Conservation (phyloP, 2,888 invertebrate species). For the Beris morrisii region DNA sequence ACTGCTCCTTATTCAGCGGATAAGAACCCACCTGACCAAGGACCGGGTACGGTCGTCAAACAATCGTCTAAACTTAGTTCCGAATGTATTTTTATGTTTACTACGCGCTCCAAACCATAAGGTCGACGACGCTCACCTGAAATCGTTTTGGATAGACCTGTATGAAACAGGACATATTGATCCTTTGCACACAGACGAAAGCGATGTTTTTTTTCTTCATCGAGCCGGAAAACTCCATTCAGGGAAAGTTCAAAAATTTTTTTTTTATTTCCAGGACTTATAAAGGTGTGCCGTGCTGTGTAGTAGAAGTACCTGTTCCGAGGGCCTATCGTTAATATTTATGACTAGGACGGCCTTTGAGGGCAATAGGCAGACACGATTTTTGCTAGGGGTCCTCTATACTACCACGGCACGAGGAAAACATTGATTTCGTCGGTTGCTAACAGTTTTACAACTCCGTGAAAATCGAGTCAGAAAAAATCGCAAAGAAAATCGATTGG, state of each 20-base stretch:
- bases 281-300: neutral
- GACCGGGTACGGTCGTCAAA: neutral
- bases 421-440: too few species aligned
- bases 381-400: too few species aligned
- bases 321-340: too few species aligned
- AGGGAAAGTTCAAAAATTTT: neutral
- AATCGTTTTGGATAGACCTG: neutral
- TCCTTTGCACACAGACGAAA: neutral
- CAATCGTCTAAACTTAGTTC: slow-evolving; percentile 7
- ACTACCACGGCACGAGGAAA: too few species aligned
- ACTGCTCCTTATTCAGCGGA: neutral
- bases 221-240: too few species aligned
- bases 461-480: too few species aligned
- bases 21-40: neutral
- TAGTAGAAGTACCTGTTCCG: too few species aligned
- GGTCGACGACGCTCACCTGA: slow-evolving; percentile 7
- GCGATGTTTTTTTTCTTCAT: too few species aligned
- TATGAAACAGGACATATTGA: slow-evolving; percentile 10
- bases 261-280: neutral
- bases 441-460: too few species aligned
- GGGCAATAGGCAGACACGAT: too few species aligned
- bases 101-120: slow-evolving; percentile 15
- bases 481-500: too few species aligned
- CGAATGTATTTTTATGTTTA: slow-evolving; percentile 20
- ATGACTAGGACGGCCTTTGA: too few species aligned